phyloP scores from a whole-genome alignment of 2,113 vertebrate species.

The Gymnogyps californianus region DNA sequence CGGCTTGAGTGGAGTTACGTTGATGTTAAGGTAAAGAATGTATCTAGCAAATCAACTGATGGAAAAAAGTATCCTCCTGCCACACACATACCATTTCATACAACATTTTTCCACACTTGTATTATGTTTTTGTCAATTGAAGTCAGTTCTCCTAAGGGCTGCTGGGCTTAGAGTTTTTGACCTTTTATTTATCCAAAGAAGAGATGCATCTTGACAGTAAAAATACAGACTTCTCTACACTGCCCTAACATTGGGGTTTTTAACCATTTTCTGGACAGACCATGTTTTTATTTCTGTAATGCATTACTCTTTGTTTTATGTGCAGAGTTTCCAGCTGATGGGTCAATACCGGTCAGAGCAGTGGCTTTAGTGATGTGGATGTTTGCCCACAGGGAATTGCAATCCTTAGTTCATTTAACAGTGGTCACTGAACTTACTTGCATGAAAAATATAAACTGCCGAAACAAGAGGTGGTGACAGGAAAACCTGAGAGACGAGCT shows the following conservation, averaged over 20 bases:
- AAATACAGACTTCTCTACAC: neutral
- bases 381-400: neutral
- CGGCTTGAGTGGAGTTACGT: neutral
- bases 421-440: neutral
- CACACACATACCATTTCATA: neutral
- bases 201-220: neutral
- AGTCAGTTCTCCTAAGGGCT: neutral
- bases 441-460: neutral
- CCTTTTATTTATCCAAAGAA: neutral
- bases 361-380: neutral
- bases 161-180: neutral
- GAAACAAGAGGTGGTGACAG: neutral
- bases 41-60: neutral
- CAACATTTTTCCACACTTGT: neutral
- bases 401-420: neutral
- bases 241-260: neutral
- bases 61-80: neutral
- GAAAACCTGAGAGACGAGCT: neutral
- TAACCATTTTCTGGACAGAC: neutral
- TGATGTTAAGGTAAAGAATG: neutral
- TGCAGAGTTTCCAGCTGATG: neutral
- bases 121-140: neutral
- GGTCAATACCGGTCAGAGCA: neutral
- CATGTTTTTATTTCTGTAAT: neutral
- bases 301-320: neutral